Evolutionary conservation across 2,113 vertebrate genomes (phyloP), one percentile per base, ranked within the genome.

Genomic region (Hyperopisus bebe): DNA sequence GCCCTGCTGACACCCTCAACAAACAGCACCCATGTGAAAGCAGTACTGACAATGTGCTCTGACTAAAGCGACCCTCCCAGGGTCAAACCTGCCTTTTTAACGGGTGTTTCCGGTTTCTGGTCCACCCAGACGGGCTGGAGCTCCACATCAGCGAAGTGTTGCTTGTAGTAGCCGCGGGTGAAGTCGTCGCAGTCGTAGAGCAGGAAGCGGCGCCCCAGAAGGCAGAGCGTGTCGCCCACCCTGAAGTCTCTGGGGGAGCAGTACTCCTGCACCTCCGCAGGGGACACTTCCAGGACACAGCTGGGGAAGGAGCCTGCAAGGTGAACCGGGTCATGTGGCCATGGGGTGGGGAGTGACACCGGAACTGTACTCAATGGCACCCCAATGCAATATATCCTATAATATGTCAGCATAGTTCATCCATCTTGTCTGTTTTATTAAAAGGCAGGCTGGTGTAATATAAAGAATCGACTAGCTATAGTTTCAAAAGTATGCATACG

Each of bases 111-210:
- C 0, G 44, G 88, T 74, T 92, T 94, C 91, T 94, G 93, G 88
- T 93, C 94, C 15, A 95, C 35, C 19, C 96, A 94, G 31, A 95
- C 50, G 1, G 94, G 89, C 15, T 96, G 96, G 83, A 98, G 92
- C 31, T 95, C 94, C 0, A 96, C 86, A 27, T 97, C 93, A 0
- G 97, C 96, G 86, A 97, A 95, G 90, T 97, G 96, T 15, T 96
- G 94, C 48, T 92, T 92, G 88, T 96, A 99, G 93, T 95, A 99
- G 4, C 95, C 93, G 46, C 94, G 94, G 0, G 98, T 99, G 95
- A 98, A 99, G 24, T 93, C 93, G 17, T 99, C 98, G 0, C 97
- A 98, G 86, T 98, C 96, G 0, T 96, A 97, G 90, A 99, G 95
- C 44, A 97, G 94, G 94, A 99, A 98, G n/a, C 88, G 91, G 48